Percentiles rank a stretch among this genome's conserved stretches.
phyloP scores from a whole-genome alignment of 2,113 vertebrate genomes.

The Deroptyus accipitrinus region DNA sequence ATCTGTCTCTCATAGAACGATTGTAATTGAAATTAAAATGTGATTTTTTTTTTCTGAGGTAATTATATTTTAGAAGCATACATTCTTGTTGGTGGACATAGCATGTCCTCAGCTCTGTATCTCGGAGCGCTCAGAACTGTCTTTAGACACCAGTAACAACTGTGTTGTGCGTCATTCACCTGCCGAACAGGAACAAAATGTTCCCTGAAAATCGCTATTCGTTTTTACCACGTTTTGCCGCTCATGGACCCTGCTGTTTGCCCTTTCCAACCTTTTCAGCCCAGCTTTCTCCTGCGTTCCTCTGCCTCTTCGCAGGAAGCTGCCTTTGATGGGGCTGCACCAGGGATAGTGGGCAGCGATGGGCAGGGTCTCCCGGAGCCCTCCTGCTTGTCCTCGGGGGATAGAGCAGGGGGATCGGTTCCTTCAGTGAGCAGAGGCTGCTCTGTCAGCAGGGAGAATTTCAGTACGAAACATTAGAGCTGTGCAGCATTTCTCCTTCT shows the following conservation, averaged over 20 bases:
- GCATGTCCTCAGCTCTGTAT: background rate
- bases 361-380: background rate
- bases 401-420: background rate
- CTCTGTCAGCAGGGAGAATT: background rate
- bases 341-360: background rate
- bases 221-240: background rate
- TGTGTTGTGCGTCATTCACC: background rate
- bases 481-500: background rate
- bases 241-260: background rate
- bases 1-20: conserved; percentile 63
- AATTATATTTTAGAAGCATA: conserved; percentile 33
- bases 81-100: background rate
- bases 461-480: background rate
- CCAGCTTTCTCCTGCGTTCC: background rate
- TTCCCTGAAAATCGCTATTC: background rate
- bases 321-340: background rate
- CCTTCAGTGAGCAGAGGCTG: background rate
- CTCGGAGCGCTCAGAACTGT: background rate
- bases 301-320: background rate
- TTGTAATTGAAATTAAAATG: conserved; percentile 63
- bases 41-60: background rate
- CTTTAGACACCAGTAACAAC: background rate
- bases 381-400: background rate
- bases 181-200: background rate
- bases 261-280: background rate